Conservation (phyloP, 2,888 invertebrate species). For the Arrhopalites spinosus region DNA sequence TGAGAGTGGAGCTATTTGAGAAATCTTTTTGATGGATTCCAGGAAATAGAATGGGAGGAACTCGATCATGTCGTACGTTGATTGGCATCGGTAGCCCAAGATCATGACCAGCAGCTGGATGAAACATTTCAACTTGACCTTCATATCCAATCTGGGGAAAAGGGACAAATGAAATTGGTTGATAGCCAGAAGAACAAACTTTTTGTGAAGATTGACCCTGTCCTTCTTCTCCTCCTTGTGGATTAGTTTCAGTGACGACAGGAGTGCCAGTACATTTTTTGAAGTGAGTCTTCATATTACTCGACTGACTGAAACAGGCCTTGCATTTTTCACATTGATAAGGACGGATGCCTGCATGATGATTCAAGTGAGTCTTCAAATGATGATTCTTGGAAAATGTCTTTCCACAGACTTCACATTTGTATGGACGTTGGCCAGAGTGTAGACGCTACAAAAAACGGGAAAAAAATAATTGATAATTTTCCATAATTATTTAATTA, state of each 20-base stretch:
- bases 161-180: background rate
- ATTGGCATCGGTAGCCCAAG: background rate
- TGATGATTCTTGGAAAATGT: conserved; percentile 68
- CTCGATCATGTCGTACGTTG: background rate
- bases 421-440: conserved; percentile 80
- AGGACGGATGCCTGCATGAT: conserved; percentile 53
- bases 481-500: background rate
- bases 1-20: background rate
- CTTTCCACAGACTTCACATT: conserved; percentile 72
- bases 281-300: conserved; percentile 83
- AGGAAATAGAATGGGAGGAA: background rate
- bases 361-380: conserved; percentile 56
- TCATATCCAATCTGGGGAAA: too few species aligned
- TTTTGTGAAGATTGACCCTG: too few species aligned
- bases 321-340: conserved; percentile 54
- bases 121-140: background rate
- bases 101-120: background rate
- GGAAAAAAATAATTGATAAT: conserved; percentile 9
- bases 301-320: conserved; percentile 80
- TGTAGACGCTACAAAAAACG: conserved; percentile 68
- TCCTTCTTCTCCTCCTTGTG: too few species aligned
- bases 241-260: background rate
- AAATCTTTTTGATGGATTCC: background rate
- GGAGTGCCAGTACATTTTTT: conserved; percentile 69
- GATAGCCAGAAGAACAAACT: too few species aligned